phyloP scores from a whole-genome alignment of 23 tunicate species.

The Halocynthia aurantium region DNA sequence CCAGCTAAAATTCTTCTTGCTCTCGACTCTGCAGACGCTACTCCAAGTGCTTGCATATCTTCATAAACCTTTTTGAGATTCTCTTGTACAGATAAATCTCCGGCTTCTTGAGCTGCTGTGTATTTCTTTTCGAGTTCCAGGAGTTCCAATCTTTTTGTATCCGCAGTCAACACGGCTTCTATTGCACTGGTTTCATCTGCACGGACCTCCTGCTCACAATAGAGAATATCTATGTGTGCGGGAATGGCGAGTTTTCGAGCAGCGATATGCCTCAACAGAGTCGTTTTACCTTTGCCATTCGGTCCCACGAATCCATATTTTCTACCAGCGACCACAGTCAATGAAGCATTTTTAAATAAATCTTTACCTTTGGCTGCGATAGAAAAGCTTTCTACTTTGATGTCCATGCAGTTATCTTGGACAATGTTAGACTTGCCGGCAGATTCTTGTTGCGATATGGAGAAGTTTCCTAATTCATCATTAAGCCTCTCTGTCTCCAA shows the following conservation, averaged over 20 bases:
- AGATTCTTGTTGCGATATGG: conserved; percentile 57
- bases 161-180: conserved; percentile 91
- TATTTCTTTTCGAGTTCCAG: conserved; percentile 63
- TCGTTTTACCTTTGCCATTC: conserved; percentile 98
- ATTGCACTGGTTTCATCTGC: conserved; percentile 93
- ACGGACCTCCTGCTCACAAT: conserved; percentile 96
- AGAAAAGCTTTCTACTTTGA: conserved; percentile 90
- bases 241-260: conserved; percentile 80
- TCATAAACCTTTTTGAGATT: conserved; percentile 86
- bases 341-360: conserved; percentile 82
- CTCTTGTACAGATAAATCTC: conserved; percentile 79
- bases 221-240: conserved; percentile 85
- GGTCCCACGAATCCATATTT: conserved; percentile 99
- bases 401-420: conserved; percentile 65
- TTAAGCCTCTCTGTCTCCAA: conserved; percentile 67
- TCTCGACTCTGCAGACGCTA: conserved; percentile 86
- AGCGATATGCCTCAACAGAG: conserved; percentile 85
- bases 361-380: conserved; percentile 99
- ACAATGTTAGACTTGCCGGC: conserved; percentile 6
- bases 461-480: conserved; percentile 82
- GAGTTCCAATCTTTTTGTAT: conserved; percentile 60
- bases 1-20: conserved; percentile 96
- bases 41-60: conserved; percentile 92
- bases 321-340: conserved; percentile 87
- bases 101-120: conserved; percentile 50